A percentile compares a stretch with the other conserved stretches of the same genome.
These are phyloP conservation scores for Microctenopoma stevenorrisi DNA, from an alignment of 2,797 vertebrate genomes.

Conservation along the genomic window DNA sequence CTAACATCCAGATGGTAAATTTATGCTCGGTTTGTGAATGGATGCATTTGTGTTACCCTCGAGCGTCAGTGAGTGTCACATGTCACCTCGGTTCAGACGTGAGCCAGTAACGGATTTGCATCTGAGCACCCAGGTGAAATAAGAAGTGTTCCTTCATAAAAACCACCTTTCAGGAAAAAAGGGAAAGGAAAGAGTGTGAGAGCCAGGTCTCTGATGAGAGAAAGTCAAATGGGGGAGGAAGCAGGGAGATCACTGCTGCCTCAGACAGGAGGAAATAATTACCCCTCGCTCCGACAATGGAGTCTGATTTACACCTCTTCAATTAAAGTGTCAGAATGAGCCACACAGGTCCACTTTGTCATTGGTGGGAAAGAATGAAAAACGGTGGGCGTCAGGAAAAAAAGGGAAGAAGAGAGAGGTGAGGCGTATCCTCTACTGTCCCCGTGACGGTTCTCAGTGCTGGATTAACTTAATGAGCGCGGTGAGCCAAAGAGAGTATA, in stretches of 20 bases:
- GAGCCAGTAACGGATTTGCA: constrained; percentile 27
- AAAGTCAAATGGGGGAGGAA: constrained; percentile 20
- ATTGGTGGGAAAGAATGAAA: constrained; percentile 35
- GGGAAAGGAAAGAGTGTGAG: neutral
- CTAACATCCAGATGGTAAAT: constrained; percentile 12
- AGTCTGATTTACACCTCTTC: constrained; percentile 75
- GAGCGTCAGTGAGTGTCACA: constrained; percentile 11
- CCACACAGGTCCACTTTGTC: constrained; percentile 17
- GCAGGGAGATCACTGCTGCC: constrained; percentile 26
- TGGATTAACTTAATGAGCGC: constrained; percentile 60
- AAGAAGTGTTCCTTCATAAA: constrained; percentile 15
- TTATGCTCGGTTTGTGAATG: constrained; percentile 39
- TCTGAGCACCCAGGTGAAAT: constrained; percentile 8
- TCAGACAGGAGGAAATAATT: constrained; percentile 77
- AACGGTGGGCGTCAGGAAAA: constrained; percentile 26
- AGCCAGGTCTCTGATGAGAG: neutral
- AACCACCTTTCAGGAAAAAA: constrained; percentile 15
- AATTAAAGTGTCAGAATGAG: constrained; percentile 77
- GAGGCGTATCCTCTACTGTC: constrained; percentile 50
- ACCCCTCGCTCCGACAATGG: constrained; percentile 62
- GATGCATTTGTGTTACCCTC: constrained; percentile 28
- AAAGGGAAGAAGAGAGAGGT: constrained; percentile 20
- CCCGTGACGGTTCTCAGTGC: constrained; percentile 27
- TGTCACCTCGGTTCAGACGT: constrained; percentile 17
- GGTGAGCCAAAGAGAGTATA: constrained; percentile 10